Percentiles rank a stretch among this genome's conserved stretches.
These are phyloP conservation scores for Mus caroli DNA, from an alignment of 2,797 vertebrate genomes.

Conservation along the genomic window DNA sequence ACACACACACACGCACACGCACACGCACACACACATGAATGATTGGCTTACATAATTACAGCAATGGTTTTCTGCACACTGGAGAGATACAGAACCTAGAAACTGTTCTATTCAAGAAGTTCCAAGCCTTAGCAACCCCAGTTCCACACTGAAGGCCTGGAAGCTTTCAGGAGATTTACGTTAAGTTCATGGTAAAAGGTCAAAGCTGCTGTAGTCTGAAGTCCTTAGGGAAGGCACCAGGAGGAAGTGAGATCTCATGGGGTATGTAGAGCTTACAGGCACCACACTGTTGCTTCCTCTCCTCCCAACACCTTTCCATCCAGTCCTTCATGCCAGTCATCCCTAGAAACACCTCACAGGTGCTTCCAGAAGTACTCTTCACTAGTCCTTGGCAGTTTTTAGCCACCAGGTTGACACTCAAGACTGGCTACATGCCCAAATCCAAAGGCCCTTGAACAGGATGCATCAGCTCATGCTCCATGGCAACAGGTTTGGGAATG, in stretches of 20 bases:
- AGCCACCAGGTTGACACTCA: neutral
- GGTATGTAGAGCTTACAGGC: fast-evolving
- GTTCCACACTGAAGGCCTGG: neutral
- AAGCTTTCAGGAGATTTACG: neutral
- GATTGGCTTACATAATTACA: neutral
- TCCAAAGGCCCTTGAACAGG: neutral
- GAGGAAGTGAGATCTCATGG: neutral
- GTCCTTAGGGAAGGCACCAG: neutral
- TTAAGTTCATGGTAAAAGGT: neutral
- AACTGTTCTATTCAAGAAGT: neutral
- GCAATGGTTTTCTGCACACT: neutral
- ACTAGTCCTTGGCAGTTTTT: neutral
- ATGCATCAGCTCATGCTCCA: no score
- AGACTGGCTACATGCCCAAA: neutral
- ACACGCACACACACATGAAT: neutral
- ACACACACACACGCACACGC: no score
- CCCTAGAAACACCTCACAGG: neutral
- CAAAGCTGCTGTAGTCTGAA: neutral
- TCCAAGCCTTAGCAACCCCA: neutral
- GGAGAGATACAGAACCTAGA: neutral
- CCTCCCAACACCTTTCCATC: neutral
- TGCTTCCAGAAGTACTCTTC: neutral
- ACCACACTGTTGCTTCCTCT: neutral
- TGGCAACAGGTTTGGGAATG: neutral
- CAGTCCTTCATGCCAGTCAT: neutral